Evolutionary conservation across 2,888 invertebrate species (phyloP).

Genomic region (Smittia aterrima): DNA sequence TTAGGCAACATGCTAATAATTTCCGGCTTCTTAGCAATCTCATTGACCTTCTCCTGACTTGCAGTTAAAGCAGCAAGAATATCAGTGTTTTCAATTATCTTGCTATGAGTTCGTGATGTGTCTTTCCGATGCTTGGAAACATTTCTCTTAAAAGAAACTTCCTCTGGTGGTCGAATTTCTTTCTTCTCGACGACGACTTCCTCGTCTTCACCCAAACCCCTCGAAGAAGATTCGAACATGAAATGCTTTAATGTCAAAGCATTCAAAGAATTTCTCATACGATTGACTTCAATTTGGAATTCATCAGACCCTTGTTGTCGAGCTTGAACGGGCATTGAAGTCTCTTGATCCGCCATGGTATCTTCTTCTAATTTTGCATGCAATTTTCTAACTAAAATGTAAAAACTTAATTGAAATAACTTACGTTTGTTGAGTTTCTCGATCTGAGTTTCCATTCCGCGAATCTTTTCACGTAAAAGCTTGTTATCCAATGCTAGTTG

Average conservation of each 20-base stretch:
- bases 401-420: conserved; percentile 42
- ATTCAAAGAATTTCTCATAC: conserved; percentile 39
- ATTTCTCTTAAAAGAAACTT: background rate
- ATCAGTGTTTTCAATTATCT: conserved; percentile 12
- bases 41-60: conserved; percentile 14
- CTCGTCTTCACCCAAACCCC: background rate
- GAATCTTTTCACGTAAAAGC: conserved; percentile 71
- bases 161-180: background rate
- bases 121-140: conserved; percentile 33
- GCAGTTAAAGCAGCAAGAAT: conserved; percentile 25
- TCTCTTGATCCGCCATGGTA: conserved; percentile 30
- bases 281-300: conserved; percentile 31
- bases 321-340: conserved; percentile 30
- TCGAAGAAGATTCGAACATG: conserved; percentile 12
- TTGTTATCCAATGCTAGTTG: conserved; percentile 84
- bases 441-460: conserved; percentile 73
- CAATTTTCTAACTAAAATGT: background rate
- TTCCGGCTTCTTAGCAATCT: background rate
- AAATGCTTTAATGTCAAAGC: conserved; percentile 35
- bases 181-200: background rate
- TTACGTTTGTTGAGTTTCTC: conserved; percentile 66
- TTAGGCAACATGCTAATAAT: background rate
- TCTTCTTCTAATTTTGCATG: conserved; percentile 2
- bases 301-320: conserved; percentile 4
- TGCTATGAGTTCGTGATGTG: conserved; percentile 6